These are phyloP conservation scores for Drosophila navojoa DNA, from an alignment of 1,140 invertebrate genomes.

Conservation along the genomic window DNA sequence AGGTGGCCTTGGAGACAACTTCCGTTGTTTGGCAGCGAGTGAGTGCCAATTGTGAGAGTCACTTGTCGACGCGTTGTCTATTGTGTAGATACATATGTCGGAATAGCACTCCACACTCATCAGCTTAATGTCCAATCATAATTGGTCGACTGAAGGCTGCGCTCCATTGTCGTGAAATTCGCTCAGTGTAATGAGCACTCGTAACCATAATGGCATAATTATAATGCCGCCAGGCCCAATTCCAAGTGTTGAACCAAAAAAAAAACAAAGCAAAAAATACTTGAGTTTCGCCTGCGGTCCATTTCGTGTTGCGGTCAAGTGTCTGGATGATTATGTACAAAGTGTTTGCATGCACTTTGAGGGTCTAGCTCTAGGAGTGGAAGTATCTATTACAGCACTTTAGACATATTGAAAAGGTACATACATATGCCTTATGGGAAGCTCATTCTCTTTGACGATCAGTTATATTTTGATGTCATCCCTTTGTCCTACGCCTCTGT, in stretches of 20 bases:
- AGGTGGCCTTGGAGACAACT: conserved; percentile 65
- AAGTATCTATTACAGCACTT: conserved; percentile 28
- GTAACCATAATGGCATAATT: conserved; percentile 53
- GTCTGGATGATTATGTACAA: conserved; percentile 45
- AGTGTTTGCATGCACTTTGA: conserved; percentile 20
- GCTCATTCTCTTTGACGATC: not conserved
- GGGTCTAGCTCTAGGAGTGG: not conserved
- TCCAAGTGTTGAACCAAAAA: conserved; percentile 50
- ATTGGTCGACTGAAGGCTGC: conserved; percentile 64
- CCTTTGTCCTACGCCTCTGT: conserved; percentile 47
- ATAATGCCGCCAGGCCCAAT: conserved; percentile 44
- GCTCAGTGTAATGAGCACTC: conserved; percentile 30
- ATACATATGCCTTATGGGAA: not conserved
- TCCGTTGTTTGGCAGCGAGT: conserved; percentile 46
- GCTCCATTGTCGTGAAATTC: conserved; percentile 32
- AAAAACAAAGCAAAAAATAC: conserved; percentile 54
- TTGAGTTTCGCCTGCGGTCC: conserved; percentile 44
- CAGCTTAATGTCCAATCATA: conserved; percentile 68
- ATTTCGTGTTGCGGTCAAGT: conserved; percentile 63
- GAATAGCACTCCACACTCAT: conserved; percentile 22
- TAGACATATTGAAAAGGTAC: conserved; percentile 7
- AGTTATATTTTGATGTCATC: not conserved
- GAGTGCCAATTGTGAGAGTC: conserved; percentile 53
- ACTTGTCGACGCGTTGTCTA: conserved; percentile 53
- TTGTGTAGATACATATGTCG: conserved; percentile 49